Base-by-base conservation (phyloP, 2,888 invertebrate genomes). In the Emesis castigata region DNA sequence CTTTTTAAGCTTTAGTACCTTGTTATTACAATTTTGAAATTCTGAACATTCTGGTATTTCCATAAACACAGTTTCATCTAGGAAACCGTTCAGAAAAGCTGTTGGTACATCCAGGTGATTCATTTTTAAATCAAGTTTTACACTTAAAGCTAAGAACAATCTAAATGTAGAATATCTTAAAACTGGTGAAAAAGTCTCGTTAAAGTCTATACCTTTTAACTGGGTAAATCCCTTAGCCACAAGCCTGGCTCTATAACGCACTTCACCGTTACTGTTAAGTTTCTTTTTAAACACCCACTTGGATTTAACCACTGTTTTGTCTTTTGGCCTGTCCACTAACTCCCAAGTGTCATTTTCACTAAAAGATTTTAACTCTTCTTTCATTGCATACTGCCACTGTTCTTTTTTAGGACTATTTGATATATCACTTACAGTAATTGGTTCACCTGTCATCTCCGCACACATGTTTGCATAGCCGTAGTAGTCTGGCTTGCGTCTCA, bases 101-200 rank as follows among this genome's bases (percentile, higher is more conserved):
- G 82, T 80, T 70, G 69, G 16, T 73, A 86, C 84, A 83, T 82
- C 56, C 70, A 73, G 62, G 77, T 85, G 81, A 3, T n/a, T 70
- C 5, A 79, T 72, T 26, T 82, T 34, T 20, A 85, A 71, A 34
- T 65, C 22, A 14, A 75, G 61, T 26, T 83, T 2, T 20, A 79
- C 78, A 69, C 75, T 62, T 58, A 85, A 73, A 11, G 80, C 79
- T 34, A 82, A 79, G 9, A 84, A 56, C n/a, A 82, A 11, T 69
- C 75, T 78, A 0, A 85, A 34, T 14, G 78, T 83, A 14, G 83
- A 73, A 48, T 85, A 69, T 34, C 81, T 69, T 6, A 83, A 69
- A 66, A 16, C 69, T 9, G 56, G 82, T 6, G 83, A 83, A 73
- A 79, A 85, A 7, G 77, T 81, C 14, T 82, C 80, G 1, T 62